Percentiles rank a stretch among this genome's conserved stretches.
phyloP scores from a whole-genome alignment of 1,140 invertebrate genomes.

The Kradibia gibbosae region DNA sequence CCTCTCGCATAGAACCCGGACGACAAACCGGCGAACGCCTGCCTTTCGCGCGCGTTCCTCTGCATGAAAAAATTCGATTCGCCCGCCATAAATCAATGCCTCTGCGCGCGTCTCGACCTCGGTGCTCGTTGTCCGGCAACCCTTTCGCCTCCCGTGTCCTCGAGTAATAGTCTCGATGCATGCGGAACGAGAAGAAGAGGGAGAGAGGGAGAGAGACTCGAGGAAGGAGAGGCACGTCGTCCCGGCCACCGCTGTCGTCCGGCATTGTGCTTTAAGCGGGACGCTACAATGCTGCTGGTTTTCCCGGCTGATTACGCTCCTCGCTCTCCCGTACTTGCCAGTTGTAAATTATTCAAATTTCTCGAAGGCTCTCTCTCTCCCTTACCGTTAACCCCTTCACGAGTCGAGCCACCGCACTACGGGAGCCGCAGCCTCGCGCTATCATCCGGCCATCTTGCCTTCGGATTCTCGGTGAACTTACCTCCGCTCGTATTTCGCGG shows the following conservation, averaged over 20 bases:
- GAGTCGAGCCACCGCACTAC: background rate
- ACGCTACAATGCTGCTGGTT: slow-evolving; percentile 58
- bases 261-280: slow-evolving; percentile 54
- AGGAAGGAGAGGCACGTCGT: slow-evolving; percentile 25
- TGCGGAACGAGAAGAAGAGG: background rate
- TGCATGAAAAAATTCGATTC: slow-evolving; percentile 64
- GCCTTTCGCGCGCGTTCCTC: slow-evolving; percentile 32
- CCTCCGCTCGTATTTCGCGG: no score
- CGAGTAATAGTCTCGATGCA: background rate
- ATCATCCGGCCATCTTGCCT: background rate
- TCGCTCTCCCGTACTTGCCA: slow-evolving; percentile 58
- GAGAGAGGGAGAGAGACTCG: background rate
- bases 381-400: slow-evolving; percentile 24
- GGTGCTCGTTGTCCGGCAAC: slow-evolving; percentile 40
- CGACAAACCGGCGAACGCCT: background rate
- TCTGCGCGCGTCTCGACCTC: slow-evolving; percentile 49
- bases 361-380: slow-evolving; percentile 30
- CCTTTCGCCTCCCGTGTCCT: slow-evolving; percentile 52
- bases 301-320: slow-evolving; percentile 59
- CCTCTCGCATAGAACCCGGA: no score
- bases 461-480: background rate
- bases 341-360: slow-evolving; percentile 65
- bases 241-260: slow-evolving; percentile 51
- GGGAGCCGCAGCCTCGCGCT: slow-evolving; percentile 21
- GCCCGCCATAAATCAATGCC: slow-evolving; percentile 64